Evolutionary conservation across 1,140 invertebrate genomes (phyloP), one percentile per base, ranked within the genome.

Genomic region (Diprion similis): DNA sequence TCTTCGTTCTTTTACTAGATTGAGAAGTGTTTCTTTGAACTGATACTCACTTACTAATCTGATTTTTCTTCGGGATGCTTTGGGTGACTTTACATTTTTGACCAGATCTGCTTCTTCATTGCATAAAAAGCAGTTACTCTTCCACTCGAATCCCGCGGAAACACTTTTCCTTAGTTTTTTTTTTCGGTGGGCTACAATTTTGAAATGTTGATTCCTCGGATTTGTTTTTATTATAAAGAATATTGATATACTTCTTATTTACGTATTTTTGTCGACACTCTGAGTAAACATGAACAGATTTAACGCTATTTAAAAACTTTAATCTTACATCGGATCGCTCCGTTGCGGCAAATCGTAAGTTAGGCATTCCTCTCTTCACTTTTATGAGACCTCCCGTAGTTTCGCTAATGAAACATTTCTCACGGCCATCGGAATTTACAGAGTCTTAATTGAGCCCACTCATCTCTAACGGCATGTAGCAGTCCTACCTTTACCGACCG

Each of bases 61-160:
- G 51, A 59, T 59, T 59, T 59, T 59, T 9, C 51, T 59, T 9
- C 51, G 51, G 11, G 51, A 59, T 59, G 11, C 51, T 59, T 59
- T 59, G 11, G 51, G 51, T 59, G 9, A 59, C 9, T 59, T 59
- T 59, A 15, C n/a, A 17, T 15, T 13, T 59, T 59, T 59, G 11
- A 17, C n/a, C 51, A 17, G 51, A 15, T 59, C 51, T 59, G 51
- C 51, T 59, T 59, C 51, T 59, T 59, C 51, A 59, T 59, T 17
- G 51, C 51, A 59, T 59, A 59, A 8, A 59, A 59, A 59, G 51
- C 51, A 59, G 11, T 59, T 59, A 59, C 51, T 59, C n/a, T 59
- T 17, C 51, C 9, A 59, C 51, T 59, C 51, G n/a, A 59, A 59
- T 59, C 11, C 51, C 11, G n/a, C n/a, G n/a, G 9, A 17, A 13